Conservation (phyloP, 2,113 vertebrate genomes). For the Canis aureus region DNA sequence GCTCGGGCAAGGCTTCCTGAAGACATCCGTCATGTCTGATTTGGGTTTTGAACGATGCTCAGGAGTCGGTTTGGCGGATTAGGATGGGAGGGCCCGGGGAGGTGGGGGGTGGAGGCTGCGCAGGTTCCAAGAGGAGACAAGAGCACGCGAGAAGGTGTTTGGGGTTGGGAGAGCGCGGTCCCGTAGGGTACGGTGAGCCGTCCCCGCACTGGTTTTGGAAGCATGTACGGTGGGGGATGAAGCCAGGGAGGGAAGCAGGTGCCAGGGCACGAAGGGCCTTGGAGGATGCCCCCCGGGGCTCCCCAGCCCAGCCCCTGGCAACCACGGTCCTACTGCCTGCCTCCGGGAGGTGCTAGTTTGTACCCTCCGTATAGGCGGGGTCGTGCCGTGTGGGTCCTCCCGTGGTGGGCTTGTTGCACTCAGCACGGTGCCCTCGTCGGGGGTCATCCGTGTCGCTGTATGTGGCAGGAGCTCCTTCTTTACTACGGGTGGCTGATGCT, state of each 20-base stretch:
- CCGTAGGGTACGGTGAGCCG: background rate
- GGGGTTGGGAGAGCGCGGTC: background rate
- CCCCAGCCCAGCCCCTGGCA: background rate
- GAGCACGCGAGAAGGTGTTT: background rate
- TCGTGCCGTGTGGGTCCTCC: background rate
- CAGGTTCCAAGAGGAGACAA: background rate
- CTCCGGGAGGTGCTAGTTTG: background rate
- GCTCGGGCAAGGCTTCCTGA: background rate
- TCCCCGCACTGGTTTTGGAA: background rate
- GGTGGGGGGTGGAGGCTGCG: rapidly evolving
- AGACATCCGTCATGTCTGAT: background rate
- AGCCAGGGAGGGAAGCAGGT: background rate
- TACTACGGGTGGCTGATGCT: background rate
- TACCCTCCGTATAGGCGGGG: too few species aligned
- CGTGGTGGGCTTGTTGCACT: background rate
- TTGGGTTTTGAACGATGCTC: background rate
- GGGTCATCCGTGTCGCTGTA: background rate
- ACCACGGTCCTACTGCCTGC: background rate
- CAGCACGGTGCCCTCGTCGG: background rate
- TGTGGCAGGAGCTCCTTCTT: background rate
- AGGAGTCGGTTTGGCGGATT: background rate
- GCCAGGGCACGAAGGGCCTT: background rate
- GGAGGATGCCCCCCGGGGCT: too few species aligned
- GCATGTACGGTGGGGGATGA: background rate
- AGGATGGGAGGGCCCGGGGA: background rate